phyloP scores from a whole-genome alignment of 2,888 invertebrate species.

The Hirtodrosophila duncani region DNA sequence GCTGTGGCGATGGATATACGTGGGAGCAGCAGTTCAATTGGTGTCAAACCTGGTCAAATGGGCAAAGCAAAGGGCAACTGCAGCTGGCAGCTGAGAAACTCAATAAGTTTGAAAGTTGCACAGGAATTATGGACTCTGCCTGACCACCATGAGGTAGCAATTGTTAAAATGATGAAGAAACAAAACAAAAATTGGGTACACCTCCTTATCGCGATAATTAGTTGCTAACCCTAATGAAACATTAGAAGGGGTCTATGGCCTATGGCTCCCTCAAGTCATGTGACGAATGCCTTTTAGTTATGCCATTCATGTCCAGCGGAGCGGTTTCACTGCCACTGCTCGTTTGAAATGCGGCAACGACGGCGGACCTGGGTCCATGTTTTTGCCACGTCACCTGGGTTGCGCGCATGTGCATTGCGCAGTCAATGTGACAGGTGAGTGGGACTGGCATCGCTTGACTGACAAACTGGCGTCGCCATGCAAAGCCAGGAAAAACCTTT shows the following conservation, averaged over 20 bases:
- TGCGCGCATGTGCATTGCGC: conserved; percentile 47
- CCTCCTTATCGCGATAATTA: conserved; percentile 43
- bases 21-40: conserved; percentile 61
- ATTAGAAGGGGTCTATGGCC: conserved; percentile 29
- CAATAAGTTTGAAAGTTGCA: conserved; percentile 46
- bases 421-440: conserved; percentile 46
- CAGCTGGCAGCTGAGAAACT: conserved; percentile 24
- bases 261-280: conserved; percentile 22
- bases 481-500: conserved; percentile 50
- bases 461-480: conserved; percentile 10
- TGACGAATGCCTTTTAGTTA: conserved; percentile 45
- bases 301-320: conserved; percentile 38
- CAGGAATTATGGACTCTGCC: conserved; percentile 23
- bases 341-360: conserved; percentile 27
- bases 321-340: conserved; percentile 27
- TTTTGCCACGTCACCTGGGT: conserved; percentile 51
- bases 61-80: background rate
- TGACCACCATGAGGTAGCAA: conserved; percentile 35
- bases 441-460: conserved; percentile 26
- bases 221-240: conserved; percentile 42
- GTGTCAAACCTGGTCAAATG: conserved; percentile 32
- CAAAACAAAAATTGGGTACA: conserved; percentile 30
- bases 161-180: conserved; percentile 18
- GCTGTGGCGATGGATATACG: conserved; percentile 36
- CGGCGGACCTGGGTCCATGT: conserved; percentile 18